A percentile compares a stretch with the other conserved stretches of the same genome.
Evolutionary conservation across 2,113 vertebrate species (phyloP).

Genomic region (Anoura caudifer): DNA sequence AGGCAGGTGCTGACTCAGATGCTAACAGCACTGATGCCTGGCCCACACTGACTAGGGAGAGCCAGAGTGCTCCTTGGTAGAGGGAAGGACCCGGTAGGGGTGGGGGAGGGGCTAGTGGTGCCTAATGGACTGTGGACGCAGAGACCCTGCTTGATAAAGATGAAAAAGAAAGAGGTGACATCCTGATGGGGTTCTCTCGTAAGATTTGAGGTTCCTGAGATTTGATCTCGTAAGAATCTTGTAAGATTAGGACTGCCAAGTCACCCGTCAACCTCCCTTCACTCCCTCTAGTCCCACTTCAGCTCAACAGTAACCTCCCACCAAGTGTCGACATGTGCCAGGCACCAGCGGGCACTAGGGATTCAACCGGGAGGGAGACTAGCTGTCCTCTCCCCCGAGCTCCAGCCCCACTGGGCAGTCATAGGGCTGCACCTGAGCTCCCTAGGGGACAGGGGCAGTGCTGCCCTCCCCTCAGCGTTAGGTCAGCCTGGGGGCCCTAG

Average conservation of each 20-base stretch:
- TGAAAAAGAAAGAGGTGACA: not conserved
- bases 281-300: not conserved
- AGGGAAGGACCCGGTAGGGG: not conserved
- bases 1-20: not conserved
- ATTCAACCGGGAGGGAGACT: not conserved
- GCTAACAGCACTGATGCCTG: too few species aligned
- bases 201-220: not conserved
- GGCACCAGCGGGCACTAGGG: not conserved
- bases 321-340: not conserved
- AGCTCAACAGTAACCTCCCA: not conserved
- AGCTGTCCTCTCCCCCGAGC: not conserved
- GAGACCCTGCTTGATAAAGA: not conserved
- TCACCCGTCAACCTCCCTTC: not conserved
- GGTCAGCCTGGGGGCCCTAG: not conserved
- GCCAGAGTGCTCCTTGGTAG: not conserved
- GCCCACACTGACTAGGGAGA: not conserved
- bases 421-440: not conserved
- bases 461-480: too few species aligned
- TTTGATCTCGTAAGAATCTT: too few species aligned
- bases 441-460: not conserved
- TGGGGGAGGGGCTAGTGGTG: not conserved
- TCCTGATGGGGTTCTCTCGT: not conserved
- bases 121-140: not conserved
- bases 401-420: not conserved
- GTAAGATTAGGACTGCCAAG: not conserved